Percentiles rank a stretch among this genome's conserved stretches.
Evolutionary conservation across 2,888 invertebrate genomes (phyloP).

Genomic region (Luperina testacea): DNA sequence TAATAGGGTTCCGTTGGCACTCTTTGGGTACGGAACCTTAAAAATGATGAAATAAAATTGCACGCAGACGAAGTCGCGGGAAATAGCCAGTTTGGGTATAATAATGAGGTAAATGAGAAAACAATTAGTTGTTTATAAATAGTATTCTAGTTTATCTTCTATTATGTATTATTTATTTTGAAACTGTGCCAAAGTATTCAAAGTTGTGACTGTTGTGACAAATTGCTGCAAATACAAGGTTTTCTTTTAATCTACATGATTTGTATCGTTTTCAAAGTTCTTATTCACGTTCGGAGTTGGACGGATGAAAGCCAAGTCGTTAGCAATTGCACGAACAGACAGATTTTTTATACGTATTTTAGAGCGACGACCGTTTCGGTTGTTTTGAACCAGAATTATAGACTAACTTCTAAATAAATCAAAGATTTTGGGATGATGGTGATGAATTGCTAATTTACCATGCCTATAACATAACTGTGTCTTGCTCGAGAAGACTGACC

Average conservation of each 20-base stretch:
- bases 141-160: constrained; percentile 14
- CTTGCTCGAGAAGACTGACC: not conserved
- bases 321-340: constrained; percentile 1
- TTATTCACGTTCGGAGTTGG: constrained; percentile 17
- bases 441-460: not conserved
- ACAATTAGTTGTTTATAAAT: not conserved
- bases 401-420: not conserved
- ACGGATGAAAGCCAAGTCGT: constrained; percentile 21
- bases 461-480: not conserved
- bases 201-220: constrained; percentile 40
- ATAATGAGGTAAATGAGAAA: constrained; percentile 16
- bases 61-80: not conserved
- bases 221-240: constrained; percentile 39
- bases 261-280: constrained; percentile 32
- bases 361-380: not conserved
- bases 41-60: not conserved
- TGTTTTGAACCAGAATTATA: not conserved
- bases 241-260: constrained; percentile 44
- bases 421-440: not conserved
- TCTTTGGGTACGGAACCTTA: not conserved
- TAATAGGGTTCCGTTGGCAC: no score
- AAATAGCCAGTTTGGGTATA: not conserved
- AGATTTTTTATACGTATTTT: constrained; percentile 1
- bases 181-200: constrained; percentile 53
- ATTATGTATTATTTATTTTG: constrained; percentile 33